Percentiles rank a stretch among this genome's conserved stretches.
phyloP scores from a whole-genome alignment of 1,140 invertebrate species.

The Samia ricini region DNA sequence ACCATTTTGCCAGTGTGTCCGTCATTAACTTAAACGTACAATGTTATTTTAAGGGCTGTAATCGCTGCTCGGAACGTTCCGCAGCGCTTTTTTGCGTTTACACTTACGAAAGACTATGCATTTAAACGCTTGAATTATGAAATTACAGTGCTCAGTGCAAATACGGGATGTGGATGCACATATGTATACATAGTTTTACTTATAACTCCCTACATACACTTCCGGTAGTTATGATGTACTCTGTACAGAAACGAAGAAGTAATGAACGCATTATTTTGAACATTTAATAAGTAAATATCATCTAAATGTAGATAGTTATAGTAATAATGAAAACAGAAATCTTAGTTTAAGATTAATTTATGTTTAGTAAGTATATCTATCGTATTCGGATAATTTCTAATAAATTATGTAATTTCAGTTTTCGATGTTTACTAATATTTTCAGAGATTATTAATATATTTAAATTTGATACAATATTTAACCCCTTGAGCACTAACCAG shows the following conservation, averaged over 20 bases:
- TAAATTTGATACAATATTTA: too few species aligned
- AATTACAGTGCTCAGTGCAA: slow-evolving; percentile 74
- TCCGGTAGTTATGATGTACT: background rate
- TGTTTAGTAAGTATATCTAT: too few species aligned
- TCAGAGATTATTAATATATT: too few species aligned
- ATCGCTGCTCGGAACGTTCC: slow-evolving; percentile 62
- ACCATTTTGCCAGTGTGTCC: slow-evolving; percentile 72
- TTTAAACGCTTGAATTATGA: slow-evolving; percentile 77
- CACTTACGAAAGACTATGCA: slow-evolving; percentile 75
- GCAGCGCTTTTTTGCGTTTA: slow-evolving; percentile 65
- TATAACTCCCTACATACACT: background rate
- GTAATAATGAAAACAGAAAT: too few species aligned
- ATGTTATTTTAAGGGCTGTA: slow-evolving; percentile 76
- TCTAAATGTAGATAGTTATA: too few species aligned
- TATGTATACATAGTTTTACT: slow-evolving; percentile 7
- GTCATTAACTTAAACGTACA: slow-evolving; percentile 77
- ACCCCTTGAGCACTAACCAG: too few species aligned
- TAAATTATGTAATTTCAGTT: too few species aligned
- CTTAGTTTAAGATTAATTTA: too few species aligned
- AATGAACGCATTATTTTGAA: background rate
- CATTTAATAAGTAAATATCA: background rate
- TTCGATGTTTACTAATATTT: too few species aligned
- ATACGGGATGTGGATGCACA: slow-evolving; percentile 31
- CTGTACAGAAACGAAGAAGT: background rate
- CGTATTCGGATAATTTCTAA: too few species aligned